phyloP scores from a whole-genome alignment of 92 coral and sea anemone species.

The Nematostella vectensis region DNA sequence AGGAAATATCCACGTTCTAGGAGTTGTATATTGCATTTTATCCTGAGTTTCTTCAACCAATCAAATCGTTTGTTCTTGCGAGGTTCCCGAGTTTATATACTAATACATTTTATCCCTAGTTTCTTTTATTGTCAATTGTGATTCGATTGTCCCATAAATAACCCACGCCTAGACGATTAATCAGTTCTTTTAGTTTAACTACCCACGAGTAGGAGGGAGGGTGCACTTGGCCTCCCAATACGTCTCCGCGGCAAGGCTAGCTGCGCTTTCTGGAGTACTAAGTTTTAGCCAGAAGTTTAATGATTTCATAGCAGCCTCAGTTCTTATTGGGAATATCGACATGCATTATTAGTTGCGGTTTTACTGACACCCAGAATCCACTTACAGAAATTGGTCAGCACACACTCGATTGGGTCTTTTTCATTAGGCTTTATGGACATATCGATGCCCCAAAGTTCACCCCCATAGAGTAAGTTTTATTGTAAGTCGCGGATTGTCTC shows the following conservation, averaged over 20 bases:
- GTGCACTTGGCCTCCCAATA: neutral
- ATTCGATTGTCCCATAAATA: too few species aligned
- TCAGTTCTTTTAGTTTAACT: too few species aligned
- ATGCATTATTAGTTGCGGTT: neutral
- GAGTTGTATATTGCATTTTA: too few species aligned
- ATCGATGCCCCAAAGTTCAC: constrained; percentile 2
- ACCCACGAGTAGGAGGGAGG: too few species aligned
- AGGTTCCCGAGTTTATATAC: too few species aligned
- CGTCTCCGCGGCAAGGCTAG: neutral
- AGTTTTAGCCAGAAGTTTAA: neutral
- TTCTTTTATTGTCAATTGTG: too few species aligned
- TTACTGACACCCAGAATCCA: neutral
- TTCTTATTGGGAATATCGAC: neutral
- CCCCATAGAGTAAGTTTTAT: neutral
- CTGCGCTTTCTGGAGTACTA: neutral
- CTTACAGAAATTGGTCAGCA: neutral
- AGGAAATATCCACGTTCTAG: too few species aligned
- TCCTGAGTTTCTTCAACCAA: too few species aligned
- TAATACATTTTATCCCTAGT: too few species aligned
- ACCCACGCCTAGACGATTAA: too few species aligned
- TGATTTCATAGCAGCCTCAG: neutral
- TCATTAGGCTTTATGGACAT: neutral
- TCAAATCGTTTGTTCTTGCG: too few species aligned
- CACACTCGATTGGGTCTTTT: neutral
- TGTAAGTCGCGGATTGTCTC: neutral